Conservation (phyloP, 2,888 invertebrate genomes). For the Ormia ochracea region DNA sequence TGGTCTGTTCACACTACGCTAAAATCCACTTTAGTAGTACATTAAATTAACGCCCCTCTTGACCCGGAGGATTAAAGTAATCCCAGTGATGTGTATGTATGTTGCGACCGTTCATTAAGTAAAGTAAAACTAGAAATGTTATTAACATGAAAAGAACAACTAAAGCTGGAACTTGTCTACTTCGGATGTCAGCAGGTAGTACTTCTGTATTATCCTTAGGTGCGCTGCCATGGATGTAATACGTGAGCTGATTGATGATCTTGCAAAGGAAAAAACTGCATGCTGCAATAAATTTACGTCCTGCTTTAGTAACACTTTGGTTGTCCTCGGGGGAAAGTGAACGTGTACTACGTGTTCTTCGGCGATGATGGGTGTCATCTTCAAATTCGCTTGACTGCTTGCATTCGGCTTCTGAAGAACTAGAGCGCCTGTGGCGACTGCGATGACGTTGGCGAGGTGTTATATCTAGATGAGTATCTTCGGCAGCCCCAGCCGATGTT, state of each 20-base stretch:
- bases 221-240: slow-evolving; percentile 79
- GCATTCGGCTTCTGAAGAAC: slow-evolving; percentile 62
- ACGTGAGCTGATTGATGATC: slow-evolving; percentile 83
- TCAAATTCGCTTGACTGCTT: slow-evolving; percentile 76
- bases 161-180: slow-evolving; percentile 84
- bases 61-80: slow-evolving; percentile 89
- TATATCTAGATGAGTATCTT: slow-evolving; percentile 66
- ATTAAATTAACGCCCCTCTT: slow-evolving; percentile 74
- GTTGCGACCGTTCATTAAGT: slow-evolving; percentile 84
- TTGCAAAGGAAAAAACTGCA: slow-evolving; percentile 82
- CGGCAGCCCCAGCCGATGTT: slow-evolving; percentile 75
- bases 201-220: slow-evolving; percentile 77
- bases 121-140: slow-evolving; percentile 86
- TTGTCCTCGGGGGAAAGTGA: slow-evolving; percentile 79
- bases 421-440: slow-evolving; percentile 73
- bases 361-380: slow-evolving; percentile 77
- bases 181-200: slow-evolving; percentile 68
- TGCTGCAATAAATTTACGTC: slow-evolving; percentile 83
- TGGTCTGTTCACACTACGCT: slow-evolving; percentile 33
- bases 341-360: slow-evolving; percentile 74
- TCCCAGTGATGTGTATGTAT: slow-evolving; percentile 92
- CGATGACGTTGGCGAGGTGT: slow-evolving; percentile 77
- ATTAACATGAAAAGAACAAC: slow-evolving; percentile 87
- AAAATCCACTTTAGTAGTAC: slow-evolving; percentile 45
- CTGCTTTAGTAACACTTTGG: slow-evolving; percentile 82